Conservation (phyloP, 2,888 invertebrate genomes). For the Timema cristinae region DNA sequence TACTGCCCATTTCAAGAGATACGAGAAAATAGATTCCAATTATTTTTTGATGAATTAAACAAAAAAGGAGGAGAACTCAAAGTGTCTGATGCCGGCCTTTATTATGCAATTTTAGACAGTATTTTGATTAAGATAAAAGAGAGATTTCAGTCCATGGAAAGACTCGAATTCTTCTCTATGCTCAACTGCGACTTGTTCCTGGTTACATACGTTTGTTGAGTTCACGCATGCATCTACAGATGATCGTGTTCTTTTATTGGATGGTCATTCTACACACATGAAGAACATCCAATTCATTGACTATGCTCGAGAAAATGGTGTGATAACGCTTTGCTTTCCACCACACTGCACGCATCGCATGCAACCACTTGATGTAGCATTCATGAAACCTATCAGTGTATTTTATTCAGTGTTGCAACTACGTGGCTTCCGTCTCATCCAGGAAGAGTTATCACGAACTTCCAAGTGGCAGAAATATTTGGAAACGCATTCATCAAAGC, state of each 20-base stretch:
- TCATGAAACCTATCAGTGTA: slow-evolving; percentile 20
- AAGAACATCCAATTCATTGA: not conserved
- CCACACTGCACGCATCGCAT: not conserved
- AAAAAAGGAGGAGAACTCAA: too few relatives aligned
- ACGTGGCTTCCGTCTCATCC: slow-evolving; percentile 18
- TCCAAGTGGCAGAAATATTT: slow-evolving; percentile 15
- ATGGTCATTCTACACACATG: slow-evolving; percentile 3
- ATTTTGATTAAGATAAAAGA: too few relatives aligned
- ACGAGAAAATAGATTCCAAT: too few relatives aligned
- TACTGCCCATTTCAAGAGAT: too few relatives aligned
- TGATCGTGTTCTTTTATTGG: slow-evolving; percentile 33
- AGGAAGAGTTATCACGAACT: slow-evolving; percentile 19
- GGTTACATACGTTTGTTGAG: slow-evolving; percentile 38
- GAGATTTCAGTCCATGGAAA: too few relatives aligned
- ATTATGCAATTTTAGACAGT: too few relatives aligned
- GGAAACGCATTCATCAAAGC: slow-evolving; percentile 20
- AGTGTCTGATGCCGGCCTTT: too few relatives aligned
- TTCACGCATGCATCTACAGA: slow-evolving; percentile 34
- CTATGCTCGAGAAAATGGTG: not conserved
- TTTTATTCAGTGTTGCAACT: slow-evolving; percentile 17
- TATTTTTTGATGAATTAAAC: too few relatives aligned
- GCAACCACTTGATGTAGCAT: slow-evolving; percentile 11
- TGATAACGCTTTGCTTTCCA: not conserved
- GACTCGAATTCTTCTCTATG: too few relatives aligned
- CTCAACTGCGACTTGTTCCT: slow-evolving; percentile 21